Evolutionary conservation across 2,113 vertebrate species (phyloP).

Genomic region (Onychostruthus taczanowskii): DNA sequence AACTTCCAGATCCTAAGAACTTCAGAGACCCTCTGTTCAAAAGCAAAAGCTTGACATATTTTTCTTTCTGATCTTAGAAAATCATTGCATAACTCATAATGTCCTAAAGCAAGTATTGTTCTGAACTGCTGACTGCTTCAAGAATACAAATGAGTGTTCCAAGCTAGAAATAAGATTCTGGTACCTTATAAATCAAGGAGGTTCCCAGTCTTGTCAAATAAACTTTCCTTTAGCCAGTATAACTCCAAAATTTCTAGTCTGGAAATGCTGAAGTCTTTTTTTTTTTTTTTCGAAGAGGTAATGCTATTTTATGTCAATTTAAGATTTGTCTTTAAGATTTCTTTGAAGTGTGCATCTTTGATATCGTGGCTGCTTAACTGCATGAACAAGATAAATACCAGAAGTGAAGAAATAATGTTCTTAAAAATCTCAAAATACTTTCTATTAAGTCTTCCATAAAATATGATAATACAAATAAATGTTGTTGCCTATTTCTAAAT

Average conservation of each 20-base stretch:
- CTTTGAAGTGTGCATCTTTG: background rate
- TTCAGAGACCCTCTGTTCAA: background rate
- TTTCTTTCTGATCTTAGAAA: constrained; percentile 2
- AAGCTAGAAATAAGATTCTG: background rate
- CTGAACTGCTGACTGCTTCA: background rate
- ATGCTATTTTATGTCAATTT: background rate
- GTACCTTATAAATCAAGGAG: background rate
- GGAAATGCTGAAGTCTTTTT: background rate
- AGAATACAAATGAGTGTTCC: background rate
- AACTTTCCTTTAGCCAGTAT: background rate
- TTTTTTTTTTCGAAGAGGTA: background rate
- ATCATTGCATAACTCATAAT: background rate
- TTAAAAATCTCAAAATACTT: background rate
- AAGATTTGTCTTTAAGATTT: background rate
- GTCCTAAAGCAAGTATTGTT: constrained; percentile 34
- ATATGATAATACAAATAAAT: background rate
- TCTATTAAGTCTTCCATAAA: background rate
- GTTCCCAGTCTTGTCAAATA: background rate
- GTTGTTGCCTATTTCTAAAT: background rate
- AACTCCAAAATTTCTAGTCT: background rate
- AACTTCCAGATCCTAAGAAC: background rate
- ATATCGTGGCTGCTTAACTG: background rate
- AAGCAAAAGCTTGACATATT: background rate
- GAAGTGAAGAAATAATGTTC: background rate
- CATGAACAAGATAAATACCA: background rate